Conservation (phyloP, 1,140 invertebrate genomes). For the Harpegnathos saltator region DNA sequence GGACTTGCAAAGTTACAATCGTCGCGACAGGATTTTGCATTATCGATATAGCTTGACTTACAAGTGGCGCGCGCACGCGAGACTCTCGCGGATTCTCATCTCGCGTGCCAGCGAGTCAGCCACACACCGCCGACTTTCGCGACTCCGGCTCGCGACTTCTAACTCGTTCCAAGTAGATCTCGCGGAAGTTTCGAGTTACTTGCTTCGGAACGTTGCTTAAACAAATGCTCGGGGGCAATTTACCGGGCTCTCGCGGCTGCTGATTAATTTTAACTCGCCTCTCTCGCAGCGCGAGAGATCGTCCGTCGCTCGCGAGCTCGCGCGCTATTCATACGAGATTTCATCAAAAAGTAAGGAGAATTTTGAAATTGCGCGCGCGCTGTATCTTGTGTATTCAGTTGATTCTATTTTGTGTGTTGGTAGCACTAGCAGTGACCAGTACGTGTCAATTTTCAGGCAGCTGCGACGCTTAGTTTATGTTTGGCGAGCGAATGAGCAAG, state of each 20-base stretch:
- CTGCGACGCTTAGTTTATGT: too few relatives aligned
- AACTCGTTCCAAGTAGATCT: slow-evolving; percentile 36
- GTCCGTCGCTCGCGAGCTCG: not conserved
- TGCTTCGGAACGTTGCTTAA: slow-evolving; percentile 28
- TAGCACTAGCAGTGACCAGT: too few relatives aligned
- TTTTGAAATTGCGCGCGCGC: too few relatives aligned
- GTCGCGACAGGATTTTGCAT: slow-evolving; percentile 43
- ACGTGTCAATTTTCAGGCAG: too few relatives aligned
- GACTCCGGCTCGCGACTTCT: slow-evolving; percentile 19
- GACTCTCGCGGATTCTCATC: slow-evolving; percentile 8
- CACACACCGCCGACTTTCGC: not conserved
- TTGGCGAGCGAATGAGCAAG: too few relatives aligned
- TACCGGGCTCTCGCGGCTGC: slow-evolving; percentile 51
- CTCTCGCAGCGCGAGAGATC: slow-evolving; percentile 35
- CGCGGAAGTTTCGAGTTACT: slow-evolving; percentile 33
- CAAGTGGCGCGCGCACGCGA: slow-evolving; percentile 21
- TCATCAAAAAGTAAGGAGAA: too few relatives aligned
- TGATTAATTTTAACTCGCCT: slow-evolving; percentile 61
- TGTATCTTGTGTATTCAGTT: too few relatives aligned
- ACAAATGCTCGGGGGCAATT: slow-evolving; percentile 59
- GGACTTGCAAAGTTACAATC: slow-evolving; percentile 25
- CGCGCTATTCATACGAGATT: slow-evolving; percentile 17
- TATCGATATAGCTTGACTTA: slow-evolving; percentile 43
- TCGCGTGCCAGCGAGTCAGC: not conserved
- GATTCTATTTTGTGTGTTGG: too few relatives aligned